These are phyloP conservation scores for Catharus fuscescens DNA, from an alignment of 2,113 vertebrate genomes.

Conservation along the genomic window DNA sequence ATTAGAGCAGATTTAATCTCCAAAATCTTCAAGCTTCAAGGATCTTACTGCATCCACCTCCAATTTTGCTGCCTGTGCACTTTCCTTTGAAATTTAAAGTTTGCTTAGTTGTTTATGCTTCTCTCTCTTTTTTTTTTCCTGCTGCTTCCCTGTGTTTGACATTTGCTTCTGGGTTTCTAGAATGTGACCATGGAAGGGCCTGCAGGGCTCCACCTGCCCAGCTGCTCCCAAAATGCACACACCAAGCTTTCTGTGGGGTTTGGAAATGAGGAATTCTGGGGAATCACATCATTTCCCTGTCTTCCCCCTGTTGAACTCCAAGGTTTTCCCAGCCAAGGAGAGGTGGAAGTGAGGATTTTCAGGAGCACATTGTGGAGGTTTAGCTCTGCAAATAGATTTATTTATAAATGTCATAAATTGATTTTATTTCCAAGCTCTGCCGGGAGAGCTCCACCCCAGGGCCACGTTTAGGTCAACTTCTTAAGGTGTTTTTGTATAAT, in stretches of 20 bases:
- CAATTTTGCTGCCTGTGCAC: not conserved
- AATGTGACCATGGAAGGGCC: not conserved
- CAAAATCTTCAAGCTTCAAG: not conserved
- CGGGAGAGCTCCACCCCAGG: not conserved
- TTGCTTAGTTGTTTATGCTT: accelerated
- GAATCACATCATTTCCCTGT: not conserved
- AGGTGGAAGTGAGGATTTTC: not conserved
- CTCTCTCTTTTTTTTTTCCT: not conserved
- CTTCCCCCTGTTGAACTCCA: accelerated
- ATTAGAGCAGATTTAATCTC: not conserved
- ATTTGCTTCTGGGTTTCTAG: not conserved
- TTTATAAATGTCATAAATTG: not conserved
- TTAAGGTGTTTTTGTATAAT: not conserved
- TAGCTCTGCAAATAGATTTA: not conserved
- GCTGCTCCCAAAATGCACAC: not conserved
- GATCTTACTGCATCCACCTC: not conserved
- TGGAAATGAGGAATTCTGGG: not conserved
- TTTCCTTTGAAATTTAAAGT: not conserved
- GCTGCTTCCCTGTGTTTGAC: not conserved
- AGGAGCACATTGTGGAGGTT: not conserved
- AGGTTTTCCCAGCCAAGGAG: not conserved
- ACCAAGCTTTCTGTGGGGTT: not conserved
- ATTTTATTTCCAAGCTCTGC: not conserved
- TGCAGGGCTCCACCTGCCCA: too few species aligned
- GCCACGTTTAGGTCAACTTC: accelerated